Percentiles rank a stretch among this genome's conserved stretches.
Evolutionary conservation across 1,140 invertebrate species (phyloP).

Genomic region (Conus ventricosus): DNA sequence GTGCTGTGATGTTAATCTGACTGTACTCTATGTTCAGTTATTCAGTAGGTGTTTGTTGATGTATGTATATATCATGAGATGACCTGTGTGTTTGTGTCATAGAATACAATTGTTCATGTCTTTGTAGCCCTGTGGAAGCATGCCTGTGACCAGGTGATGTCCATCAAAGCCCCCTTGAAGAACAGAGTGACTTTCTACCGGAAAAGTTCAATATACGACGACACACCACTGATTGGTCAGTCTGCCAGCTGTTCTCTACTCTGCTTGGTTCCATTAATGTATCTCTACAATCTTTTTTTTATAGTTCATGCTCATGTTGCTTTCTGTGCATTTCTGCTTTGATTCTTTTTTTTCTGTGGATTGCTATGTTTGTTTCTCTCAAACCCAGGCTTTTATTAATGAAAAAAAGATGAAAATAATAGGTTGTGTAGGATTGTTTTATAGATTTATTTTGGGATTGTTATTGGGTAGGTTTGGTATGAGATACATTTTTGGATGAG

Average conservation of each 20-base stretch:
- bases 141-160: slow-evolving; percentile 80
- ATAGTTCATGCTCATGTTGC: too few species aligned
- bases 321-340: too few species aligned
- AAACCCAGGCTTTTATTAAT: too few species aligned
- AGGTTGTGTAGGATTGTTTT: too few species aligned
- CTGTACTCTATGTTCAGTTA: too few species aligned
- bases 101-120: neutral
- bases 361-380: too few species aligned
- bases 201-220: slow-evolving; percentile 70
- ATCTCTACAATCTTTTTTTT: neutral
- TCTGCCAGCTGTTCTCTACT: neutral
- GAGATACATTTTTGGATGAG: too few species aligned
- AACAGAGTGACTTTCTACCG: slow-evolving; percentile 60
- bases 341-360: too few species aligned
- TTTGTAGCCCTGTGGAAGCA: slow-evolving; percentile 79
- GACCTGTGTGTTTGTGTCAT: neutral
- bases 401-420: too few species aligned
- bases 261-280: neutral
- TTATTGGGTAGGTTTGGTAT: too few species aligned
- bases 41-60: neutral
- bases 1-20: too few species aligned
- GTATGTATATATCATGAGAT: slow-evolving; percentile 13
- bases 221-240: slow-evolving; percentile 67
- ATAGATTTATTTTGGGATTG: too few species aligned
- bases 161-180: slow-evolving; percentile 71